Base-by-base conservation (phyloP, 2,797 vertebrate species). In the Manis javanica region DNA sequence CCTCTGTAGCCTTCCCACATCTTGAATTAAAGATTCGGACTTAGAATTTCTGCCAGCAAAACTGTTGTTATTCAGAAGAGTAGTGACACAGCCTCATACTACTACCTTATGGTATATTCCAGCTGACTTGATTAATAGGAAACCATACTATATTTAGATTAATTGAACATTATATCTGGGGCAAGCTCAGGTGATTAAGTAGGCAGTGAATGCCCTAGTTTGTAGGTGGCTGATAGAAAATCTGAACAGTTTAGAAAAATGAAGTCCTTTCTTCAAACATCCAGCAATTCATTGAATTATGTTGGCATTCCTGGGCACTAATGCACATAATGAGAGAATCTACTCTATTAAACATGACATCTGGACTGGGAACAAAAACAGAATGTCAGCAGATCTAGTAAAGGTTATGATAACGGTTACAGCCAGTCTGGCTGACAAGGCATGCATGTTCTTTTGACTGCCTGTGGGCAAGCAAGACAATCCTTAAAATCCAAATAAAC, bases 211-310 rank as follows among this genome's bases (percentile, higher is more conserved):
- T 91, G 66, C 82, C 55, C 21, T 90, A 57, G 5, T 82, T 97
- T 84, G 0, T 14, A 89, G 75, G 39, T 71, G 55, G 88, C 14
- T 42, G 63, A 53, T 59, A 42, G 86, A 93, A 94, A 90, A 29
- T 95, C 86, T 85, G 87, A 97, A 91, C 96, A 97, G 95, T 42
- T 98, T 82, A 53, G 34, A 81, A 94, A 92, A 95, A 71, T 5
- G 18, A 95, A 83, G 31, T 81, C 37, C 37, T 61, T 92, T 93
- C 93, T n/a, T 95, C 74, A 85, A 95, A 89, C 91, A 91, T 87
- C 79, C 95, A 91, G 90, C 23, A 55, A 66, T 94, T 97, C n/a
- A 5, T 61, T 97, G 86, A 95, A 94, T 97, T 96, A 18, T 63
- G 34, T 82, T 88, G 82, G 61, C 89, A 68, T 96, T 96, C 97